A percentile compares a stretch with the other conserved stretches of the same genome.
These are phyloP conservation scores for Promerops cafer DNA, from an alignment of 2,113 vertebrate genomes.

Conservation along the genomic window DNA sequence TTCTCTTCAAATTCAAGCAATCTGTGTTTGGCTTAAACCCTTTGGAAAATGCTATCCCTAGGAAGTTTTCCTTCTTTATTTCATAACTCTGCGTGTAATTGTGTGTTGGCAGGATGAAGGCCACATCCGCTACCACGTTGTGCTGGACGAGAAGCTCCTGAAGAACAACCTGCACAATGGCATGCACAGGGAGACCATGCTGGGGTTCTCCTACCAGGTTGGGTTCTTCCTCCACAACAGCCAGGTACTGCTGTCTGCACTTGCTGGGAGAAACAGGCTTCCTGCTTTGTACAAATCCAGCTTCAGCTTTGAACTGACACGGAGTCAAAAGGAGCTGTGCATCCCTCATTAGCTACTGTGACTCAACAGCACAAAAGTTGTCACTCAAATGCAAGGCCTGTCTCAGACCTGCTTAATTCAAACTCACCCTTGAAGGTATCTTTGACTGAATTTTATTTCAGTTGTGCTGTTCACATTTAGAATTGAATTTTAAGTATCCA, in stretches of 20 bases:
- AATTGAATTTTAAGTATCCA: neutral
- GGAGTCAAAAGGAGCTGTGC: neutral
- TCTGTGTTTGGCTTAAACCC: neutral
- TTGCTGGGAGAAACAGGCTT: neutral
- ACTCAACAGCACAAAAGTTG: neutral
- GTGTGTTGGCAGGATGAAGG: slow-evolving; percentile 73
- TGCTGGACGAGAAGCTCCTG: slow-evolving; percentile 79
- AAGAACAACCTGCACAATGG: slow-evolving; percentile 79
- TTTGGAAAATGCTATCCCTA: neutral
- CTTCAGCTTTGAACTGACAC: neutral
- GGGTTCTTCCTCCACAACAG: slow-evolving; percentile 76
- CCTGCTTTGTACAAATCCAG: neutral
- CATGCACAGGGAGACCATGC: slow-evolving; percentile 84
- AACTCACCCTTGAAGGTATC: neutral
- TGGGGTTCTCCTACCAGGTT: slow-evolving; percentile 83
- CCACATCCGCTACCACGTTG: slow-evolving; percentile 79
- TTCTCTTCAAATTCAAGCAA: neutral
- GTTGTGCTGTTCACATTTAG: neutral
- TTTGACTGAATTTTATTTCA: neutral
- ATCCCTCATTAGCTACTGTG: neutral
- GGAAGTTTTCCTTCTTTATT: neutral
- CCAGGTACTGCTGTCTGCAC: slow-evolving; percentile 69
- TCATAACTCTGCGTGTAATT: neutral
- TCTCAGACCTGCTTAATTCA: neutral
- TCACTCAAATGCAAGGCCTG: neutral